Base-by-base conservation (phyloP, 2,797 vertebrate genomes). In the Takifugu rubripes region DNA sequence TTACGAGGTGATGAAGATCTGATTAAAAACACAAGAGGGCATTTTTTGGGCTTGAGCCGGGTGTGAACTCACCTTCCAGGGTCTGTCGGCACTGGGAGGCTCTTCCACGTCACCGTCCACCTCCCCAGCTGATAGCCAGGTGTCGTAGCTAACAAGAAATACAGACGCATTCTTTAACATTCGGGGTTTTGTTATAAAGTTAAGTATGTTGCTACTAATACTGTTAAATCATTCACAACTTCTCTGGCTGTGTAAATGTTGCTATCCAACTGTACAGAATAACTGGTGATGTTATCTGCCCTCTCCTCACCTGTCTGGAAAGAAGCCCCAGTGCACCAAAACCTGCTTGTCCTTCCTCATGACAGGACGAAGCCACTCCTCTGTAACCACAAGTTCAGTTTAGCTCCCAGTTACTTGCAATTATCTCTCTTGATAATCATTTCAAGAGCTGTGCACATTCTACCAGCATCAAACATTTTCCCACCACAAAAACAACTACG, bases 341-440 rank as follows among this genome's bases (percentile, higher is more conserved):
- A 98, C 92, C 84, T 98, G 97, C 82, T 98, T 98, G 76, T 98
- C 97, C 70, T 97, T 97, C 53, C 92, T 94, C 92, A 95, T 91
- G 68, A 99, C 95, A 0, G 96, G 96, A 82, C 96, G 94, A 78
- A 98, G 63, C 97, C 97, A 99, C 53, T 99, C 97, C 47, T 99
- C 97, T 98, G 90, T 48, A 92, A 91, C 36, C 21, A 83, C 14
- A 48, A n/a, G 9, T 0, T 7, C 31, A 14, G 4, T 3, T 54
- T 26, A 44, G 42, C 11, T 33, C 31, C 27, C 31, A 33, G 9
- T 10, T 21, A 21, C 21, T 21, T 33, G 31, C 31, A 11, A 1
- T 3, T 1, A 33, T 33, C 31, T 10, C 31, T 33, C 4, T 33
- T 9, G 2, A 33, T 21, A 10, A 33, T 2, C 31, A 33, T 9